A percentile compares a stretch with the other conserved stretches of the same genome.
phyloP scores from a whole-genome alignment of 2,113 vertebrate species.

The Perca flavescens region DNA sequence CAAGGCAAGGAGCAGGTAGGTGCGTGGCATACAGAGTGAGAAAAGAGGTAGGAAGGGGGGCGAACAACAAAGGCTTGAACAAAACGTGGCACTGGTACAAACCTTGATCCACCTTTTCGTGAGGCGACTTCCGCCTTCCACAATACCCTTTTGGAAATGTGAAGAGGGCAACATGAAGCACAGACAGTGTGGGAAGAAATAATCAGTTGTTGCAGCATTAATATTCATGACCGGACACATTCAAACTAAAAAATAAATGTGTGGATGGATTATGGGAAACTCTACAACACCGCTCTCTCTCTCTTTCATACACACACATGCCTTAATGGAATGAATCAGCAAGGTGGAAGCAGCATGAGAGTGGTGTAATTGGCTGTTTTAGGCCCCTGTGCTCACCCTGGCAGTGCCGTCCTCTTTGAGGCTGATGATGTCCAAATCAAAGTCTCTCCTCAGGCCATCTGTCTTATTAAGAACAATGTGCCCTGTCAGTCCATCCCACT shows the following conservation, averaged over 20 bases:
- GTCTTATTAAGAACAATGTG: constrained; percentile 97
- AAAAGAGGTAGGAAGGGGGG: background rate
- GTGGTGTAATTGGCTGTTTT: constrained; percentile 57
- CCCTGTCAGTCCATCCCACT: constrained; percentile 97
- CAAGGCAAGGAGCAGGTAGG: constrained; percentile 59
- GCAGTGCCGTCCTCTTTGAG: constrained; percentile 95
- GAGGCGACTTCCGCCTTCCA: constrained; percentile 85
- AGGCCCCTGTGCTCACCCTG: constrained; percentile 87
- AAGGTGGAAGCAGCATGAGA: constrained; percentile 35
- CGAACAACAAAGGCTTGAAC: constrained; percentile 52
- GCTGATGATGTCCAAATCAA: constrained; percentile 98
- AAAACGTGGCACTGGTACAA: constrained; percentile 74
- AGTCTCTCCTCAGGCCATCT: constrained; percentile 94
- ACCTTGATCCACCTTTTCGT: constrained; percentile 97
- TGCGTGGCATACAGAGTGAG: constrained; percentile 48
- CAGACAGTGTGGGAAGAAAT: constrained; percentile 46
- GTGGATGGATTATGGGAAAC: constrained; percentile 21
- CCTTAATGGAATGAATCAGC: constrained; percentile 57
- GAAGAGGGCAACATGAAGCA: constrained; percentile 72
- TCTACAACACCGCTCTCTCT: background rate
- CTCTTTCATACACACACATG: background rate
- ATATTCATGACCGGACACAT: constrained; percentile 30
- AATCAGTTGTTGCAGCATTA: constrained; percentile 40
- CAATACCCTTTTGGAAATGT: constrained; percentile 87
- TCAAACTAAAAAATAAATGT: constrained; percentile 32